Base-by-base conservation (phyloP, 2,113 vertebrate genomes). In the Hippoglossus stenolepis region DNA sequence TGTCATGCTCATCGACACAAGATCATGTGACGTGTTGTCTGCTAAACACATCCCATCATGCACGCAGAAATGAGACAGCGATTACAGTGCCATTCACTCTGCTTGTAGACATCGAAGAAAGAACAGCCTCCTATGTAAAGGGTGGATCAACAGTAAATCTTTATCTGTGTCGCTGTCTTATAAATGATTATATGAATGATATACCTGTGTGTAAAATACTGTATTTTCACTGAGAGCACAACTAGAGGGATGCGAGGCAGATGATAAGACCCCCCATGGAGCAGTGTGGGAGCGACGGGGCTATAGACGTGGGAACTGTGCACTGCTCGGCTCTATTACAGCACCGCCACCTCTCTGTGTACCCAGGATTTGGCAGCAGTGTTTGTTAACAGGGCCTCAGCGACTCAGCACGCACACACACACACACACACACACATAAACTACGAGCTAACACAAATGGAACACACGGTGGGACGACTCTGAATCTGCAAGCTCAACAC, bases 401-500 rank as follows among this genome's bases (percentile, higher is more conserved):
- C 2, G 20, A 54, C 13, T 2, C 51, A 9, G 59, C 75, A 70
- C 70, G 65, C 67, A 87, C 76, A 18, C 4, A 18, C 47, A 49
- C 45, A 17, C 47, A 49, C 45, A 17, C 12, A 47, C 45, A 17
- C 45, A 47, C 14, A 47, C 14, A 47, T 12, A 47, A 13, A 47
- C 45, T 66, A 85, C 77, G 51, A 74, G 83, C 87, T 93, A 86
- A 91, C 91, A 86, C 91, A 94, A 92, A 87, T 67, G 81, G 87
- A 80, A 80, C 86, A 75, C 72, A 65, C 85, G 90, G 87, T 83
- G 81, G 80, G 75, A 79, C 72, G 69, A 59, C 78, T 66, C 87
- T 71, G 81, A 90, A 85, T 75, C 18, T 43, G 82, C 88, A 21
- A 89, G 85, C 90, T 90, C 87, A 84, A 88, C 87, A 84, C 70